Evolutionary conservation across 2,888 invertebrate species (phyloP), one percentile per base, ranked within the genome.

Genomic region (Camptogramma bilineatum): DNA sequence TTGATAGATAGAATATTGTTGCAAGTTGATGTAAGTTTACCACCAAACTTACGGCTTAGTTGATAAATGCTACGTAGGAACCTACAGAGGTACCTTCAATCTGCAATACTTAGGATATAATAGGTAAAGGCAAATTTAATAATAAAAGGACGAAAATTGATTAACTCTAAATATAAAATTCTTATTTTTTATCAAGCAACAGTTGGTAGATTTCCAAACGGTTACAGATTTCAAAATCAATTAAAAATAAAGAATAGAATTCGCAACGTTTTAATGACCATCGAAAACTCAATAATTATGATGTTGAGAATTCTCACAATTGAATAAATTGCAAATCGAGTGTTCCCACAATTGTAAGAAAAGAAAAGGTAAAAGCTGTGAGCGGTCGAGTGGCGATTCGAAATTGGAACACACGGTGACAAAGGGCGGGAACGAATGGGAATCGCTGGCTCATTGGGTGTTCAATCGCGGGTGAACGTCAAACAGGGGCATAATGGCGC

Each of bases 281-380:
- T 75, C 77, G 73, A 83, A 79, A 84, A 83, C 78, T 76, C 81
- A 82, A 79, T 84, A 82, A 70, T 75, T 74, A 75, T 69, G 75
- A 77, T 73, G 76, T 77, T 80, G 80, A 78, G 73, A 67, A 80
- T 87, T 90, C 89, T 83, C 89, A 90, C 87, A 88, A 86, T 84
- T 78, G 68, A 68, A 82, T 77, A 75, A 77, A 82, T 83, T 83
- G 82, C 81, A 83, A 78, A 85, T 82, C 71, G 73, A 86, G 83
- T 85, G 84, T 81, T 84, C 86, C 88, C 91, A 91, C 91, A 91
- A 90, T 90, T 87, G 58, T 54, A 66, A 62, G 58, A 84, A 82
- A 73, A 79, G 81, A 78, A 82, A 80, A 77, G 70, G 69, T 71
- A 74, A 72, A 79, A 77, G 75, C 77, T 71, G 78, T 72, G 76